Evolutionary conservation across 2,113 vertebrate genomes (phyloP), one percentile per base, ranked within the genome.

Genomic region (Neogobius melanostomus): DNA sequence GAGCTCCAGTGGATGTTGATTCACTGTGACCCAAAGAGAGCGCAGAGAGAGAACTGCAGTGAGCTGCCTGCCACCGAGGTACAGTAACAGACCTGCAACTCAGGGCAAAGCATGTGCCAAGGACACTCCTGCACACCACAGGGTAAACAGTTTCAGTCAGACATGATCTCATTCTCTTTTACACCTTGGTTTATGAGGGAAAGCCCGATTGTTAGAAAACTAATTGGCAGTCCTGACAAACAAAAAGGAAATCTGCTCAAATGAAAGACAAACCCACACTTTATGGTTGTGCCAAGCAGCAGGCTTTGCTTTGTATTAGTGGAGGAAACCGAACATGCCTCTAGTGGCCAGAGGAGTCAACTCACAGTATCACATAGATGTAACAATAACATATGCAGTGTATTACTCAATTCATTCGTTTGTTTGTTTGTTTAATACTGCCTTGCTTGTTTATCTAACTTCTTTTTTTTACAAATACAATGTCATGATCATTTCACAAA

Each of bases 1-100:
- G 93, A 94, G 65, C 87, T 94, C 49, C 93, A 94, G 88, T 94
- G 93, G 93, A 94, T 94, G 93, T 57, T 94, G 88, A 94, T 94
- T 80, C 93, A 94, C 84, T 94, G 93, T 36, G 93, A 94, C 84
- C 93, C 93, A 21, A 93, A 93, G 82, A 90, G 93, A 83, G 91
- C 93, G 64, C 92, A 94, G 87, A 85, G 93, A 84, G 93, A 94
- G 79, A 92, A 87, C 86, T 94, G 93, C 83, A 91, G 72, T 1
- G 93, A 94, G 82, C 84, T 94, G 71, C 93, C 93, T 45, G 84
- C 88, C 64, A 75, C 89, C 11, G 93, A 94, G 93, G 93, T 94
- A 91, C 61, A 83, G 82, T 76, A 88, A 85, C 21, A 50, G 66
- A 14, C 60, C 28, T 36, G 28, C 28, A 36, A 36, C 28, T 36